Evolutionary conservation across 1,140 invertebrate species (phyloP), one percentile per base, ranked within the genome.

Genomic region (Drosophila hydei): DNA sequence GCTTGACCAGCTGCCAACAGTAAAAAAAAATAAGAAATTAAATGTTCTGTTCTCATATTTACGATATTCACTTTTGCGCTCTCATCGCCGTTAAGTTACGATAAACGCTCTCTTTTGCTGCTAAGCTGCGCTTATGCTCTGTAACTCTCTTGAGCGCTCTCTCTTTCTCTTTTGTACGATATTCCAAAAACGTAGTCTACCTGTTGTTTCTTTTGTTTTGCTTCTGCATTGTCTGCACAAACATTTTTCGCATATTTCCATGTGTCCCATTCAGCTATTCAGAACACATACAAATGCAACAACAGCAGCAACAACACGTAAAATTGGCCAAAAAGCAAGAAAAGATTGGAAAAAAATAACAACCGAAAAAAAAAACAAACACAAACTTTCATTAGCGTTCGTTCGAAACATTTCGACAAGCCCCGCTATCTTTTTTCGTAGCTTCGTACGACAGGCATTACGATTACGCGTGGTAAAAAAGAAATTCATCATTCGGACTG

Each of bases 211-310:
- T 48, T 65, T 85, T 76, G 72, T 85, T 79, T 79, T 71, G 80
- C 61, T 77, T 79, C 4, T 67, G 30, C 75, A 71, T 79, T 74
- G 80, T 85, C 80, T 79, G 80, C 50, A 72, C 74, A 71, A 73
- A 87, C 83, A 88, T 87, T 88, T 83, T 87, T 72, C 78, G 83
- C 78, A 87, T 87, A 79, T 88, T 87, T 87, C 65, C 81, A 83
- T 78, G 75, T 75, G 51, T 43, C 40, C 25, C 27, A 59, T 54
- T 42, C 18, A 68, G 52, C 27, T 59, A 68, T 76, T 75, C 81
- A 85, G 77, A 81, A 81, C 78, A 78, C 59, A 81, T 59, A 73
- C 58, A 55, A 72, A 45, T 52, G 54, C 62, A 64, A 27, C 67
- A 77, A 69, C 55, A 65, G 58, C 61, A 63, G 38, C 43, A 51